Conservation (phyloP, 1,140 invertebrate genomes). For the Trichonephila clavata region DNA sequence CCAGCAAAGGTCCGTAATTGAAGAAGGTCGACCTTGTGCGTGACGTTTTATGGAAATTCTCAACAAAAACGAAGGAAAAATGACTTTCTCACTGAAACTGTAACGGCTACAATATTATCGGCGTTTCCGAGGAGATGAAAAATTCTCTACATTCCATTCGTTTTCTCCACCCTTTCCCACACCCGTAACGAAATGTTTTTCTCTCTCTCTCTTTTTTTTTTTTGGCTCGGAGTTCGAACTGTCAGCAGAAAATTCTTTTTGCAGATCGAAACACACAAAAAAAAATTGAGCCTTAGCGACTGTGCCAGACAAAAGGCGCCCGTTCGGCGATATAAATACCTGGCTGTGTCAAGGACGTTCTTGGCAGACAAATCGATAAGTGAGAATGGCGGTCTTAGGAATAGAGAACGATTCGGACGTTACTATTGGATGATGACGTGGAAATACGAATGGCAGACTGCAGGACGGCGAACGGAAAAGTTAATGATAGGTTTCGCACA, state of each 20-base stretch:
- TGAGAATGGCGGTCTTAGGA: background rate
- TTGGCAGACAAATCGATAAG: background rate
- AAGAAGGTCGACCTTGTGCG: conserved; percentile 6
- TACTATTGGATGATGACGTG: background rate
- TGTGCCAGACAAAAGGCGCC: conserved; percentile 66
- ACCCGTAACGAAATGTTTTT: conserved; percentile 11
- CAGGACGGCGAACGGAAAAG: background rate
- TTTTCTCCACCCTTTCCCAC: background rate
- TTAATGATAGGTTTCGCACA: background rate
- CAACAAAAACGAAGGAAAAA: background rate
- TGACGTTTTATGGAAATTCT: conserved; percentile 14
- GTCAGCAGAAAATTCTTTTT: conserved; percentile 37
- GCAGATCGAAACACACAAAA: background rate
- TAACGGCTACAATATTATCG: conserved; percentile 36
- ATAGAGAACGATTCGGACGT: background rate
- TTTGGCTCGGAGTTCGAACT: conserved; percentile 26
- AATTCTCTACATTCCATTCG: conserved; percentile 65
- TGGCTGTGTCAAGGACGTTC: conserved; percentile 33
- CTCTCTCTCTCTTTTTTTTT: too few species aligned
- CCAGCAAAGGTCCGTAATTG: background rate
- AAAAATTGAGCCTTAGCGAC: conserved; percentile 41
- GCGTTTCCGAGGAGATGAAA: conserved; percentile 70
- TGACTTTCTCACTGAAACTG: conserved; percentile 28
- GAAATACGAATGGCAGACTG: background rate
- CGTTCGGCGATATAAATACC: conserved; percentile 28